Percentiles rank a stretch among this genome's conserved stretches.
Evolutionary conservation across 2,888 invertebrate genomes (phyloP).

Genomic region (Ganaspis brasiliensis): DNA sequence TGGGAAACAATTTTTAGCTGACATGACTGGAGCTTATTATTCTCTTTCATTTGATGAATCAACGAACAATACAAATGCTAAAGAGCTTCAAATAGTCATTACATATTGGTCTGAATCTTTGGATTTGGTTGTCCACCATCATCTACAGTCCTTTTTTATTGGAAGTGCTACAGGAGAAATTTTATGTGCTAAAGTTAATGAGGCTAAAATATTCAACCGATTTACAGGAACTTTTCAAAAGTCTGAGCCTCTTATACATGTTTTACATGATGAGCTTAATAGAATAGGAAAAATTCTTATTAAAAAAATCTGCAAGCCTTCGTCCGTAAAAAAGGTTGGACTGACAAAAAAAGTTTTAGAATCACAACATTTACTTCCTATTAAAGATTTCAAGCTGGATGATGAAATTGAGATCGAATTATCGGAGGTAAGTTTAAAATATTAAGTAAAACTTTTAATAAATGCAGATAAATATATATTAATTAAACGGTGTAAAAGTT

Average conservation of each 20-base stretch:
- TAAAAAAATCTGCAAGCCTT: slow-evolving; percentile 24
- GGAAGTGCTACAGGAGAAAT: slow-evolving; percentile 45
- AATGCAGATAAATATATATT: neutral
- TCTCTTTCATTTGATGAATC: slow-evolving; percentile 46
- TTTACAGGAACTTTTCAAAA: slow-evolving; percentile 52
- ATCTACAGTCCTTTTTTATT: slow-evolving; percentile 46
- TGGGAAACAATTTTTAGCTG: slow-evolving; percentile 35
- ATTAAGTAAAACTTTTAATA: neutral
- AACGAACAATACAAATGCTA: slow-evolving; percentile 32
- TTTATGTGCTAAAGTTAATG: slow-evolving; percentile 10
- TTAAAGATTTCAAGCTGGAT: slow-evolving; percentile 29
- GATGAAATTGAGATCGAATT: slow-evolving; percentile 4
- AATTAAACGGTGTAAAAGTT: no score
- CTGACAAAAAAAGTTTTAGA: neutral
- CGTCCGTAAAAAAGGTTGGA: neutral
- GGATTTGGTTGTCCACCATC: slow-evolving; percentile 13
- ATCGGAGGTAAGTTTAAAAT: neutral
- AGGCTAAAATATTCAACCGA: slow-evolving; percentile 42
- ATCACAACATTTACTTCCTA: slow-evolving; percentile 29
- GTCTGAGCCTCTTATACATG: slow-evolving; percentile 55
- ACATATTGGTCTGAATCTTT: slow-evolving; percentile 42
- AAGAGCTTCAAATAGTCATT: slow-evolving; percentile 42
- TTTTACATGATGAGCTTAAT: slow-evolving; percentile 48
- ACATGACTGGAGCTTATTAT: slow-evolving; percentile 35
- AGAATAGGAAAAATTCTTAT: slow-evolving; percentile 39